Base-by-base conservation (phyloP, 2,113 vertebrate species). In the Lagenorhynchus albirostris region DNA sequence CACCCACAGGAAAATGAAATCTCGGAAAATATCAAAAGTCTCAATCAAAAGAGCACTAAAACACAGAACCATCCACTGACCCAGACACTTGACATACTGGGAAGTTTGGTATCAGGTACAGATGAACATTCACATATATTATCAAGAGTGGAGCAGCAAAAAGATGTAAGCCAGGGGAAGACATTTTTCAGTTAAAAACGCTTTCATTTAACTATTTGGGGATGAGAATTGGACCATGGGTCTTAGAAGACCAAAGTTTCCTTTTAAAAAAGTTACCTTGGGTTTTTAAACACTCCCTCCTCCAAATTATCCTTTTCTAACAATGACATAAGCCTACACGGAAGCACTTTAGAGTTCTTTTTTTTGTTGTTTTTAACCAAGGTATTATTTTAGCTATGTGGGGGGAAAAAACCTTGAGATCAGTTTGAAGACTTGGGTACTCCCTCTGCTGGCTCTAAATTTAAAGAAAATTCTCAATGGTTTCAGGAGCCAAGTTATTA, bases 381-480 rank as follows among this genome's bases (percentile, higher is more conserved):
- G n/a, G 38, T 74, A 71, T 79, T 94, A 91, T 60, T 95, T 92
- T 85, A 82, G 70, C 65, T 88, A 67, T 84, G 73, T 41, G 29
- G 36, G 29, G 44, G 11, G 60, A 74, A 93, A 60, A 65, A 80
- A 29, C 86, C 20, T 80, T 82, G n/a, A 55, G 23, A 93, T 53
- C 41, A 70, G 94, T 36, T 85, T 96, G 33, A 94, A 96, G 85
- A 93, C 89, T 80, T 97, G 73, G 65, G 68, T 36, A 96, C 96
- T 98, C 98, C 98, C 98, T 98, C 97, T 98, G 93, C 96, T 97
- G 98, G 96, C 81, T 97, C 95, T 74, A 38, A 91, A 82, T 77
- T 95, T 94, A 86, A 96, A 95, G 62, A 93, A 92, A 96, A 85
- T 53, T 79, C 58, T 96, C 47, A 63, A 6, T 55, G 67, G 47